Base-by-base conservation (phyloP, 2,797 vertebrate genomes). In the Euphonia xanthogaster region DNA sequence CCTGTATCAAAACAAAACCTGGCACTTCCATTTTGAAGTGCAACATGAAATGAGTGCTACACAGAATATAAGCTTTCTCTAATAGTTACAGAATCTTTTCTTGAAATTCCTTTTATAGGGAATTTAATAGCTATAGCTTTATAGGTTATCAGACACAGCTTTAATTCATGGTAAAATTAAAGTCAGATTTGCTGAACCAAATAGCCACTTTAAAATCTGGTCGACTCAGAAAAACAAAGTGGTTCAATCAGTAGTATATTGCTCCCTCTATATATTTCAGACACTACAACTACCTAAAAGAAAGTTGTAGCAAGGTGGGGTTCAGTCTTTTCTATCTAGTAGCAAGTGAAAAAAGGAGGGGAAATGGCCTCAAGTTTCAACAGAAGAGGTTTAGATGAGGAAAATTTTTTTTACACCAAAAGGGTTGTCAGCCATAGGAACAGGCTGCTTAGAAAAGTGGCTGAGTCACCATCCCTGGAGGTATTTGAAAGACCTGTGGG, bases 401-500 rank as follows among this genome's bases (percentile, higher is more conserved):
- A 51, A 51, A 51, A 63, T 19, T 13, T 70, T 13, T 70, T 37
- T 4, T 13, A 9, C 37, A 30, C 17, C 14, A 15, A 22, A 44
- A 33, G 3, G 4, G 5, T 44, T 50, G 6, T 22, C 17, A 44
- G 1, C 12, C 9, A 6, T 39, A 30, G 55, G 17, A 82, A 33
- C 2, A 13, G 14, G 24, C 37, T 63, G 17, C 30, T 19, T 25
- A 67, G 16, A 31, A 23, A 55, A 50, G 50, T 22, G 20, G 3
- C 22, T 22, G 55, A 37, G 9, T 37, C 63, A 39, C 42, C 15
- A 9, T 37, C 9, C 63, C n/a, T 55, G 63, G 17, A 50, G 17
- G 12, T 25, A 33, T 39, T 75, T 48, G 24, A 75, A 48, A n/a
- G 20, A n/a, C 0, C 0, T 30, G 14, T 44, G 35, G 9, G 30